phyloP scores from a whole-genome alignment of 2,888 invertebrate genomes.

The Ophion slaviceki region DNA sequence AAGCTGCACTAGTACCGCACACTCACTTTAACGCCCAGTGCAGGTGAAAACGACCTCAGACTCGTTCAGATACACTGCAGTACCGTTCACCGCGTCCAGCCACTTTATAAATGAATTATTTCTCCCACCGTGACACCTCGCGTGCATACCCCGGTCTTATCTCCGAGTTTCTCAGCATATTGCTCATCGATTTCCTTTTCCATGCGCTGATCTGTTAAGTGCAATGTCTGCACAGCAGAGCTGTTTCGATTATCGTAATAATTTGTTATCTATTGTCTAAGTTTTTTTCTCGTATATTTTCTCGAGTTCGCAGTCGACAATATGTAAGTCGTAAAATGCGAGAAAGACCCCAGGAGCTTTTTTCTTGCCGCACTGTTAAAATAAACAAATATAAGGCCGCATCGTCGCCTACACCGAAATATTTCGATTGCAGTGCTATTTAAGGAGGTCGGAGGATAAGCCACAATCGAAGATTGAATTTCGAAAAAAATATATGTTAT shows the following conservation, averaged over 20 bases:
- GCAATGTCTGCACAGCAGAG: background rate
- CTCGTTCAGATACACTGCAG: slow-evolving; percentile 73
- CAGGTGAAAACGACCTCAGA: slow-evolving; percentile 47
- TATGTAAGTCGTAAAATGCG: too few relatives aligned
- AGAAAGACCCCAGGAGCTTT: too few relatives aligned
- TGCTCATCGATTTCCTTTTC: slow-evolving; percentile 26
- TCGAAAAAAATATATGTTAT: too few relatives aligned
- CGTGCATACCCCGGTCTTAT: slow-evolving; percentile 33
- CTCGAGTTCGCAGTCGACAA: background rate
- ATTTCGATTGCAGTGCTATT: too few relatives aligned
- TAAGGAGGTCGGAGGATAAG: too few relatives aligned
- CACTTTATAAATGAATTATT: slow-evolving; percentile 81
- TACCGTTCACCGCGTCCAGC: slow-evolving; percentile 79
- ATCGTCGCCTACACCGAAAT: too few relatives aligned
- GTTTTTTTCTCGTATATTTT: background rate
- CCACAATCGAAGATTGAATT: too few relatives aligned
- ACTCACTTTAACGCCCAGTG: slow-evolving; percentile 45
- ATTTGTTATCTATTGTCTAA: background rate
- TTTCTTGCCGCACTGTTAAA: too few relatives aligned
- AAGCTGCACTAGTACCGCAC: slow-evolving; percentile 24
- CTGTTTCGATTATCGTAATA: background rate
- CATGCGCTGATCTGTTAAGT: slow-evolving; percentile 13
- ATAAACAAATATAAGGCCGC: too few relatives aligned
- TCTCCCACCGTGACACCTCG: slow-evolving; percentile 78
- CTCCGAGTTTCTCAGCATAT: slow-evolving; percentile 30